phyloP scores from a whole-genome alignment of 2,113 vertebrate genomes.

The Poecile atricapillus region DNA sequence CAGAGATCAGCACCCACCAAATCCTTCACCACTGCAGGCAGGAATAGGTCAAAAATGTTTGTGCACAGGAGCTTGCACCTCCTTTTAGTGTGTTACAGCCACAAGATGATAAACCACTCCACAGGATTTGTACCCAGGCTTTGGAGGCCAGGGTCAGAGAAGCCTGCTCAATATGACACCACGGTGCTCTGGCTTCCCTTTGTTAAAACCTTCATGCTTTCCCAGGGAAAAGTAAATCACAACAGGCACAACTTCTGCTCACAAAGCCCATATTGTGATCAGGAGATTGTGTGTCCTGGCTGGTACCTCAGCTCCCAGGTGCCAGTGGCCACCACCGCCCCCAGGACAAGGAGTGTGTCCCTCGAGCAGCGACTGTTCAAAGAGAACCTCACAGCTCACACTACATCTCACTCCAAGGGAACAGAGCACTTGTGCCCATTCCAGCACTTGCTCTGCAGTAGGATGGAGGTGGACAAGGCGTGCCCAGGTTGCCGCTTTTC shows the following conservation, averaged over 20 bases:
- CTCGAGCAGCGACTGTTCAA: fast-evolving
- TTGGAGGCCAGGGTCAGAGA: neutral
- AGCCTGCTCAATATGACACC: neutral
- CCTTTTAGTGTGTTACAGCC: neutral
- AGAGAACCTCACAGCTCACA: neutral
- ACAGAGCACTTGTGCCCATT: neutral
- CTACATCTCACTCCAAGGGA: neutral
- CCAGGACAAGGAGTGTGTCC: fast-evolving
- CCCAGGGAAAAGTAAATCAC: neutral
- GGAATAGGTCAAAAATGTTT: neutral
- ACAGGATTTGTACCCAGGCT: neutral
- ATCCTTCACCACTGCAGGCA: neutral
- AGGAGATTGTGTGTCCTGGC: fast-evolving
- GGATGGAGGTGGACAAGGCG: no score
- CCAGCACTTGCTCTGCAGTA: neutral
- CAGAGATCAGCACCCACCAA: neutral
- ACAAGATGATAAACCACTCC: neutral
- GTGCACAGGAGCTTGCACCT: neutral
- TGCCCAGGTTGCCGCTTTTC: neutral
- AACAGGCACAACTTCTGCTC: neutral
- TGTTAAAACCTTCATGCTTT: neutral
- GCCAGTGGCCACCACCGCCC: neutral
- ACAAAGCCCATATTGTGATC: fast-evolving
- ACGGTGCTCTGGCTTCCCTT: neutral
- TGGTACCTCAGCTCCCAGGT: neutral